phyloP scores from a whole-genome alignment of 2,888 invertebrate species.

The Orthosia incerta region DNA sequence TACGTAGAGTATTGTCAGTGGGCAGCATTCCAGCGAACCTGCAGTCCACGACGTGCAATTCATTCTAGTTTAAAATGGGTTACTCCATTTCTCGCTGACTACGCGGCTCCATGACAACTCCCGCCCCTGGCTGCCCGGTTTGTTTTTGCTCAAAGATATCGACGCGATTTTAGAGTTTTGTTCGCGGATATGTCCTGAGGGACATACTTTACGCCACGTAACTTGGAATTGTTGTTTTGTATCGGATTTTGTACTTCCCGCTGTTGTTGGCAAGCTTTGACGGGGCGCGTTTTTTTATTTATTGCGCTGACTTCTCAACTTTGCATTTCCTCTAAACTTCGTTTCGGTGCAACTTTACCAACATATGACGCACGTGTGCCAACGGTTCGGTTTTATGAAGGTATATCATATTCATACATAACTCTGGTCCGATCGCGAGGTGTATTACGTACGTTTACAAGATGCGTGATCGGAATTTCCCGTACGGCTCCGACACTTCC shows the following conservation, averaged over 20 bases:
- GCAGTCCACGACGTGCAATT: slow-evolving; percentile 89
- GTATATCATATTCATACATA: slow-evolving; percentile 39
- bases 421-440: slow-evolving; percentile 26
- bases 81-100: slow-evolving; percentile 88
- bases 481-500: slow-evolving; percentile 37
- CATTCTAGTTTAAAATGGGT: slow-evolving; percentile 90
- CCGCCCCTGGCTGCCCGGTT: slow-evolving; percentile 76
- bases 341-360: slow-evolving; percentile 40
- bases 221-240: slow-evolving; percentile 65
- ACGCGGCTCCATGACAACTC: slow-evolving; percentile 85
- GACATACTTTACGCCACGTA: slow-evolving; percentile 67
- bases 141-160: slow-evolving; percentile 80
- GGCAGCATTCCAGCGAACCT: slow-evolving; percentile 89
- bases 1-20: slow-evolving; percentile 79
- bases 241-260: slow-evolving; percentile 59
- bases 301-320: slow-evolving; percentile 46
- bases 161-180: slow-evolving; percentile 72
- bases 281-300: slow-evolving; percentile 60
- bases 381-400: slow-evolving; percentile 32
- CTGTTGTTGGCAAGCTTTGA: slow-evolving; percentile 66
- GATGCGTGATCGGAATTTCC: slow-evolving; percentile 61
- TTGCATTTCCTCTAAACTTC: slow-evolving; percentile 50
- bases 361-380: slow-evolving; percentile 48
- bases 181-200: slow-evolving; percentile 71
- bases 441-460: slow-evolving; percentile 53